These are phyloP conservation scores for Andrena bucephala DNA, from an alignment of 2,888 invertebrate genomes.

Conservation along the genomic window DNA sequence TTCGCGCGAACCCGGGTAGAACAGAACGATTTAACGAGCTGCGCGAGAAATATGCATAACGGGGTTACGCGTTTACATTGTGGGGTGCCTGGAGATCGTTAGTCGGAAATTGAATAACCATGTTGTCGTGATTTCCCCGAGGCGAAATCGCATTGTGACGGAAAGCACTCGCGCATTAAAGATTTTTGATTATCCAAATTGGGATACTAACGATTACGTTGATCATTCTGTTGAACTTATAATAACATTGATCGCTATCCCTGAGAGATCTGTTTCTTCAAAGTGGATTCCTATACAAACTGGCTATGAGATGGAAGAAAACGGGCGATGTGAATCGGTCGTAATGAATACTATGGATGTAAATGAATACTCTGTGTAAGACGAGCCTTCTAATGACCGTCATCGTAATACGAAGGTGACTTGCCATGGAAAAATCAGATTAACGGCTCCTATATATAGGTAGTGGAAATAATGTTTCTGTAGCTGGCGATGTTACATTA, in stretches of 20 bases:
- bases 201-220: background rate
- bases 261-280: background rate
- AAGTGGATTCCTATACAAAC: background rate
- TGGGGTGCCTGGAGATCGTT: background rate
- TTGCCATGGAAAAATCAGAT: background rate
- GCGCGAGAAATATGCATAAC: background rate
- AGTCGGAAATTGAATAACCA: background rate
- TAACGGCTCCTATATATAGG: background rate
- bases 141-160: background rate
- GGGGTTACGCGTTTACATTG: background rate
- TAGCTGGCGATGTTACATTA: background rate
- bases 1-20: background rate
- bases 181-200: background rate
- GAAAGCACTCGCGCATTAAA: background rate
- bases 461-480: background rate
- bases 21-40: constrained; percentile 5
- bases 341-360: constrained; percentile 5
- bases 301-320: background rate
- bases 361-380: background rate
- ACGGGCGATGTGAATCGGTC: background rate
- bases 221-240: no score
- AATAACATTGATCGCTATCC: background rate
- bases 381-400: background rate
- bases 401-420: background rate
- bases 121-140: background rate